phyloP scores from a whole-genome alignment of 2,113 vertebrate species.

The Rhinopomastus cyanomelas region DNA sequence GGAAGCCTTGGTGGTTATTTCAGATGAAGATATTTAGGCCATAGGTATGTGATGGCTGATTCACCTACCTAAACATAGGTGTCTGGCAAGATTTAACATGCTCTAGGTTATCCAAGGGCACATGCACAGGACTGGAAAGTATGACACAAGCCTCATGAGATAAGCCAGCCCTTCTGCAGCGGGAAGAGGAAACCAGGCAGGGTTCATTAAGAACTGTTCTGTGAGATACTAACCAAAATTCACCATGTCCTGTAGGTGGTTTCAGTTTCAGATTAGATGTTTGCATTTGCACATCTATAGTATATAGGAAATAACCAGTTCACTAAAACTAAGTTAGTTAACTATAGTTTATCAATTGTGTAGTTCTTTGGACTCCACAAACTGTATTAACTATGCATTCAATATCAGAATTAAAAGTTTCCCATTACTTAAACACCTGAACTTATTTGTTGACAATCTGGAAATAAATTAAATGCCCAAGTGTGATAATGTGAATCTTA shows the following conservation, averaged over 20 bases:
- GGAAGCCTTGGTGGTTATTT: neutral
- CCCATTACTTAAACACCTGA: neutral
- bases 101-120: neutral
- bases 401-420: neutral
- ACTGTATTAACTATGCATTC: neutral
- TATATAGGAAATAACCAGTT: neutral
- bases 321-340: neutral
- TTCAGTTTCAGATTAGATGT: neutral
- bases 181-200: neutral
- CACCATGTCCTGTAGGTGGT: neutral
- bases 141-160: neutral
- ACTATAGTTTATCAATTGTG: neutral
- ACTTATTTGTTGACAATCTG: neutral
- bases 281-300: neutral
- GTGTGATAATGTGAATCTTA: neutral
- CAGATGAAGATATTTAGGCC: constrained; percentile 4
- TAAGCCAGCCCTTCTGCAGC: neutral
- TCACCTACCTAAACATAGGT: neutral
- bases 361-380: neutral
- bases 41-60: neutral
- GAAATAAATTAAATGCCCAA: neutral
- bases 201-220: neutral
- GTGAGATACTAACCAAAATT: neutral
- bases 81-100: neutral
- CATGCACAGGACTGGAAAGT: neutral